A percentile compares a stretch with the other conserved stretches of the same genome.
These are phyloP conservation scores for Lasiurus borealis DNA, from an alignment of 2,113 vertebrate genomes.

Conservation along the genomic window DNA sequence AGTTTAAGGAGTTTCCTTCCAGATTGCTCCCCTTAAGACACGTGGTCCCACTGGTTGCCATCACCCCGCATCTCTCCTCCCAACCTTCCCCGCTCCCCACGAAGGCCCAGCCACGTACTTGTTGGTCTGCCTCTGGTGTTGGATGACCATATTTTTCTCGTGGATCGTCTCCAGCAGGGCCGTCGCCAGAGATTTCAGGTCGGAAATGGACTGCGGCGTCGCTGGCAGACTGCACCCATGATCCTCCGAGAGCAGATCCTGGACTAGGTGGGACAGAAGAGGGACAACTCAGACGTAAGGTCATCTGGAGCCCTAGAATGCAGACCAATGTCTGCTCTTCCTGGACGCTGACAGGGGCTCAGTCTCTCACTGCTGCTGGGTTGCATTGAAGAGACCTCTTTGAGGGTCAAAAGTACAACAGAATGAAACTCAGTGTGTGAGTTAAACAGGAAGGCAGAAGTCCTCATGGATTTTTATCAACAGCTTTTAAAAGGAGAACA, in stretches of 20 bases:
- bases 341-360: not conserved
- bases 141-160: slow-evolving; percentile 98
- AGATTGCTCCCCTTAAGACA: not conserved
- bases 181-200: slow-evolving; percentile 97
- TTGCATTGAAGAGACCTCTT: not conserved
- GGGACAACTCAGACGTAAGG: slow-evolving; percentile 61
- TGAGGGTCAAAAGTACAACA: not conserved
- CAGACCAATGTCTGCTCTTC: not conserved
- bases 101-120: slow-evolving; percentile 87
- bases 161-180: slow-evolving; percentile 98
- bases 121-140: slow-evolving; percentile 98
- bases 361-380: not conserved
- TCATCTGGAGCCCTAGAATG: not conserved
- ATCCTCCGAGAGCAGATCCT: slow-evolving; percentile 95
- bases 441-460: not conserved
- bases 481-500: not conserved
- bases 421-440: not conserved
- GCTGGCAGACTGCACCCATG: slow-evolving; percentile 96
- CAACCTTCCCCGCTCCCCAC: not conserved
- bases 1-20: not conserved
- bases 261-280: slow-evolving; percentile 88
- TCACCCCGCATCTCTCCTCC: not conserved
- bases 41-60: not conserved
- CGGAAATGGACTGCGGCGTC: slow-evolving; percentile 97
- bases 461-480: not conserved